Evolutionary conservation across 2,797 vertebrate species (phyloP), one percentile per base, ranked within the genome.

Genomic region (Scolopax bukidnonensis): DNA sequence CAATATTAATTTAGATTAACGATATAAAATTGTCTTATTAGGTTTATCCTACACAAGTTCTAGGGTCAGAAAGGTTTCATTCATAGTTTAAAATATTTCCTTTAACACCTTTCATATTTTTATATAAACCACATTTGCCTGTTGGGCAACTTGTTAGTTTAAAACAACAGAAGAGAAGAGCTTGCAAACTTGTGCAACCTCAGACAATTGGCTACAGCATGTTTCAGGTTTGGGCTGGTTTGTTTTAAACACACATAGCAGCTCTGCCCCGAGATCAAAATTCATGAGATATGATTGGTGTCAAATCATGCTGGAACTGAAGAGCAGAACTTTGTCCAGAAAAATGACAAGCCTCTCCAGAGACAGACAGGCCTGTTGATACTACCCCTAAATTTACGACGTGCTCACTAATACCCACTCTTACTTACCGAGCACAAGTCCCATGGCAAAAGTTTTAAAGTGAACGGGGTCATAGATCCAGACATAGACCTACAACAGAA

Each of bases 401-500:
- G 7, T 3, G 11, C 84, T 82, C 60, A 50, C 71, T 65, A 50
- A 3, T 32, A 41, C 5, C 76, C 45, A 13, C 64, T 67, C 48
- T 70, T 90, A 98, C 99, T 98, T 98, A 99, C 99, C 99, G 80
- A 99, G 98, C 65, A 99, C 99, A 91, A 99, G 98, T 90, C 99
- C 99, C 99, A 99, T 99, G 95, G 99, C 99, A 97, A 99, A 99
- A 4, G 99, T 99, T 98, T 99, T 99, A 95, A 99, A 99, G 97
- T 99, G 99, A 89, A 99, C 99, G 2, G 99, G 99, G 97, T 99
- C 99, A 75, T 99, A 99, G 97, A 99, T 99, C 99, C 99, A 99
- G 87, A 99, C 99, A 20, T 98, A 99, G 13, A 99, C 99, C 99
- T 99, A 88, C 18, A 98, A 97, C 38, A 97, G 96, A 91, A 97